phyloP scores from a whole-genome alignment of 2,113 vertebrate genomes.

The Boulengeromyrus knoepffleri region DNA sequence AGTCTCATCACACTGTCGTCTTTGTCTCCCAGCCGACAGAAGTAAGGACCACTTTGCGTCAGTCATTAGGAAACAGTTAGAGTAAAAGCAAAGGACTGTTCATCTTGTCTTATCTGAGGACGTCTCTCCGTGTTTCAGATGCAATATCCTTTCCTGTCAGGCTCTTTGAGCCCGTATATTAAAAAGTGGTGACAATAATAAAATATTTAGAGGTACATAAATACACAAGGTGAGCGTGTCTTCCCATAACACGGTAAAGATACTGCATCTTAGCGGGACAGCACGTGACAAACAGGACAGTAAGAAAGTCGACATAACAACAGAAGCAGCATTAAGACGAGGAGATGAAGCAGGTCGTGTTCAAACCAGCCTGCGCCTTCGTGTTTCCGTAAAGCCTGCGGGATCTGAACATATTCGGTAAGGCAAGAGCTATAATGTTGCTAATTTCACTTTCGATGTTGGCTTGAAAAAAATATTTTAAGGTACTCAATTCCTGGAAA shows the following conservation, averaged over 20 bases:
- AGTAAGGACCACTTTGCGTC: slow-evolving; percentile 27
- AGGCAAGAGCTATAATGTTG: slow-evolving; percentile 42
- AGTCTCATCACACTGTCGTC: slow-evolving; percentile 46
- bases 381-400: slow-evolving; percentile 47
- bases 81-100: neutral
- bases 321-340: slow-evolving; percentile 36
- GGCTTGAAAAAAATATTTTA: neutral
- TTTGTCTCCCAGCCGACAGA: slow-evolving; percentile 31
- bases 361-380: slow-evolving; percentile 55
- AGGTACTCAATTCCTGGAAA: neutral
- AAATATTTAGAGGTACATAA: neutral
- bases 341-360: slow-evolving; percentile 40
- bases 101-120: neutral
- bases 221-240: neutral
- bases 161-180: neutral
- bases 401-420: slow-evolving; percentile 53
- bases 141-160: slow-evolving; percentile 9
- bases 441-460: slow-evolving; percentile 41
- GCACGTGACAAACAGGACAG: slow-evolving; percentile 3
- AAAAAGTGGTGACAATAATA: neutral
- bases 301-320: slow-evolving; percentile 35
- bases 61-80: slow-evolving; percentile 1
- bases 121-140: neutral
- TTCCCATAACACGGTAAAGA: slow-evolving; percentile 18
- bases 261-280: slow-evolving; percentile 34